Conservation (phyloP, 2,797 vertebrate species). For the Siniperca undulata region DNA sequence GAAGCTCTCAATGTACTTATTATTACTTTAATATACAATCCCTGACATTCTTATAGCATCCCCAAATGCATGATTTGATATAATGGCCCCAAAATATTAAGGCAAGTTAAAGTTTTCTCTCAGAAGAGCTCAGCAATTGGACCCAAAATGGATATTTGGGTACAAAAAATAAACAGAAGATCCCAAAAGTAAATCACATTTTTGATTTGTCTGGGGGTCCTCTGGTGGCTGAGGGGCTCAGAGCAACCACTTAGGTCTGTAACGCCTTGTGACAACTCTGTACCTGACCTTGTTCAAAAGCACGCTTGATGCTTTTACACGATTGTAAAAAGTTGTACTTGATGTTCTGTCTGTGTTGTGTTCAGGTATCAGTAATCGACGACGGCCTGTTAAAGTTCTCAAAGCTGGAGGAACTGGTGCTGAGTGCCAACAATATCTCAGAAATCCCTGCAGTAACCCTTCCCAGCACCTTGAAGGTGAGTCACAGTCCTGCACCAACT, state of each 20-base stretch:
- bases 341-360: background rate
- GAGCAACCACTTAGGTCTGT: no score
- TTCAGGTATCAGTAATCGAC: conserved; percentile 87
- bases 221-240: background rate
- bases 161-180: background rate
- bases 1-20: no score
- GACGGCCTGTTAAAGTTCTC: conserved; percentile 84
- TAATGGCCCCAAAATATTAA: background rate
- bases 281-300: background rate
- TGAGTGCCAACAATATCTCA: conserved; percentile 88
- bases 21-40: background rate
- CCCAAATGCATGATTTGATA: background rate
- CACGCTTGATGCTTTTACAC: background rate
- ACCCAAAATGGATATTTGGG: background rate
- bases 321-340: background rate
- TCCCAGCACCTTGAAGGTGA: conserved; percentile 87
- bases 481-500: background rate
- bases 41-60: background rate
- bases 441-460: conserved; percentile 82
- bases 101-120: background rate
- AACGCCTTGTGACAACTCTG: background rate
- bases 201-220: background rate
- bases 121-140: background rate
- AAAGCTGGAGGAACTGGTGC: conserved; percentile 88
- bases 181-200: background rate